phyloP scores from a whole-genome alignment of 37 sponge, comb jelly and placozoan genomes.

The Aplysina aerophoba region DNA sequence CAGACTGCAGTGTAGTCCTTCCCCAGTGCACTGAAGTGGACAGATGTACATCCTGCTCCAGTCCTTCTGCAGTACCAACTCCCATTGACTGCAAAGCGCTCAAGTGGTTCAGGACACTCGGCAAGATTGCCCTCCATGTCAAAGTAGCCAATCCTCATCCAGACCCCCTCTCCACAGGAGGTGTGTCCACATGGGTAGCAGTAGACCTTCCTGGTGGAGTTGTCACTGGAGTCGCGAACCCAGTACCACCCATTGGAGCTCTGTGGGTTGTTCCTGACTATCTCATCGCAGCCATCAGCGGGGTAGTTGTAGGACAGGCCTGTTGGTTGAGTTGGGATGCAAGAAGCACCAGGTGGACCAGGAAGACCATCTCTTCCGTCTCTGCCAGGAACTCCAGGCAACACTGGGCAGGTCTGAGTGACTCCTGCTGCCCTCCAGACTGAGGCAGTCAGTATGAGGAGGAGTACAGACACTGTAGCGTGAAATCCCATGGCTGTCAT shows the following conservation, averaged over 20 bases:
- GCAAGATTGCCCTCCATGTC: not conserved
- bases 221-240: not conserved
- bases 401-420: too few relatives aligned
- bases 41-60: conserved; percentile 9
- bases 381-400: too few relatives aligned
- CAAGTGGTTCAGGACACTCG: conserved; percentile 12
- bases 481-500: too few relatives aligned
- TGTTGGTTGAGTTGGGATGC: too few relatives aligned
- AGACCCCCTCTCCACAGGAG: conserved; percentile 32
- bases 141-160: conserved; percentile 30
- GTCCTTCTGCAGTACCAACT: conserved; percentile 15
- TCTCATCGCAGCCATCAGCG: not conserved
- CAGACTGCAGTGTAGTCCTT: conserved; percentile 23
- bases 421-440: too few relatives aligned
- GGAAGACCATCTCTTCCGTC: too few relatives aligned
- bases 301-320: not conserved
- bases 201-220: not conserved
- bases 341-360: too few relatives aligned
- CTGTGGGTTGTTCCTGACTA: not conserved
- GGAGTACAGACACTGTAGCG: too few relatives aligned
- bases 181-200: conserved; percentile 22
- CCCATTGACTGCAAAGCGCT: conserved; percentile 5
- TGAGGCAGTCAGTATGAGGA: too few relatives aligned
- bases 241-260: conserved; percentile 20
- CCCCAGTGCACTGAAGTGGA: conserved; percentile 15